phyloP scores from a whole-genome alignment of 2,113 vertebrate species.

The Syrmaticus mikado region DNA sequence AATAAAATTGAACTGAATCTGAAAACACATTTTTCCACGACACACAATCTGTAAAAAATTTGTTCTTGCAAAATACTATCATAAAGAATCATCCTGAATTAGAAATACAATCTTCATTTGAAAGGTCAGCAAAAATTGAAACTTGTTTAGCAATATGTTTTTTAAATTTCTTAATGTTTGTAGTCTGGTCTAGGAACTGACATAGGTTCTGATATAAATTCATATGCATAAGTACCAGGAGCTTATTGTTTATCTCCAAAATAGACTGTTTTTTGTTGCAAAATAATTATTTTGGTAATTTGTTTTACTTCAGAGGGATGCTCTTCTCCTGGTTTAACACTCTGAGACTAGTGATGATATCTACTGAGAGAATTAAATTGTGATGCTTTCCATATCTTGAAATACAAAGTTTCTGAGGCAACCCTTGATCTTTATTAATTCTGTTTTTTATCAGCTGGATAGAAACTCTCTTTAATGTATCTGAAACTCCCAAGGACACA shows the following conservation, averaged over 20 bases:
- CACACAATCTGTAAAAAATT: background rate
- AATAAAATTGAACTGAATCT: background rate
- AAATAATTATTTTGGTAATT: background rate
- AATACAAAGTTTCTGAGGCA: background rate
- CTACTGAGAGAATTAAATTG: background rate
- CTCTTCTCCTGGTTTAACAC: background rate
- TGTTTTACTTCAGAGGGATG: background rate
- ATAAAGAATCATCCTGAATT: background rate
- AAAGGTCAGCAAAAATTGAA: background rate
- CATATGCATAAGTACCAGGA: background rate
- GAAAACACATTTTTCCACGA: background rate
- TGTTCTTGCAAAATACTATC: background rate
- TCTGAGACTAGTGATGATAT: background rate
- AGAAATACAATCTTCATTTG: constrained; percentile 4
- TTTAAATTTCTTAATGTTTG: background rate
- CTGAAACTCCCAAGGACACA: background rate
- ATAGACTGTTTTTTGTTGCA: background rate
- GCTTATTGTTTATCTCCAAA: background rate
- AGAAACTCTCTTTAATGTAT: background rate
- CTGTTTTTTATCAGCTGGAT: background rate
- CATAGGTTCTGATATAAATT: background rate
- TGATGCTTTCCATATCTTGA: background rate
- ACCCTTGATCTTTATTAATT: background rate
- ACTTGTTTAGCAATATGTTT: background rate
- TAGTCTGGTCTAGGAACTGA: background rate